Conservation (phyloP, 2,888 invertebrate species). For the Stenodera caucasica region DNA sequence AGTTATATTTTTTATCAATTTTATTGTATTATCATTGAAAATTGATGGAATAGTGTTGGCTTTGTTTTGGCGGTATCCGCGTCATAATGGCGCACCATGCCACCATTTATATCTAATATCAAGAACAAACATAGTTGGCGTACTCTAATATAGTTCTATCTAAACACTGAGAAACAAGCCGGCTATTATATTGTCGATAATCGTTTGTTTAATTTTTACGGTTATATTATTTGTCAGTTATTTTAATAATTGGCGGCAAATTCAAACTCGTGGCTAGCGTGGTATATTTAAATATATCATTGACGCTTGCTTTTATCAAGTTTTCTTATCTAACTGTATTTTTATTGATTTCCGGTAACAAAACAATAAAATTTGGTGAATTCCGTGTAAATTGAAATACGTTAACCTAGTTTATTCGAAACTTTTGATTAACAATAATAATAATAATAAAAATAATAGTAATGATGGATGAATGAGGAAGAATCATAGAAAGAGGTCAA, state of each 20-base stretch:
- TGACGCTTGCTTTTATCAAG: neutral
- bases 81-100: constrained; percentile 62
- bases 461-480: neutral
- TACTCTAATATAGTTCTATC: neutral
- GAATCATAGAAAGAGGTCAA: neutral
- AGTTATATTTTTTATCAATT: constrained; percentile 52
- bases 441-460: no score
- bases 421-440: no score
- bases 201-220: neutral
- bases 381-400: no score
- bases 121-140: neutral
- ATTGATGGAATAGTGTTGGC: constrained; percentile 28
- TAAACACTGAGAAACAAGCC: neutral
- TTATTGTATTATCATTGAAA: constrained; percentile 18
- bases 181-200: neutral
- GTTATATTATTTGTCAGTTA: neutral
- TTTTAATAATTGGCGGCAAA: constrained; percentile 4
- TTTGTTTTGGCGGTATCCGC: constrained; percentile 52
- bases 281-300: neutral
- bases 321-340: neutral
- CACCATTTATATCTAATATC: neutral
- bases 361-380: no score
- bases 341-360: no score
- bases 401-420: no score
- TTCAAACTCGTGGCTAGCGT: neutral